Evolutionary conservation across 2,888 invertebrate genomes (phyloP).

Genomic region (Zygogramma bicolorata): DNA sequence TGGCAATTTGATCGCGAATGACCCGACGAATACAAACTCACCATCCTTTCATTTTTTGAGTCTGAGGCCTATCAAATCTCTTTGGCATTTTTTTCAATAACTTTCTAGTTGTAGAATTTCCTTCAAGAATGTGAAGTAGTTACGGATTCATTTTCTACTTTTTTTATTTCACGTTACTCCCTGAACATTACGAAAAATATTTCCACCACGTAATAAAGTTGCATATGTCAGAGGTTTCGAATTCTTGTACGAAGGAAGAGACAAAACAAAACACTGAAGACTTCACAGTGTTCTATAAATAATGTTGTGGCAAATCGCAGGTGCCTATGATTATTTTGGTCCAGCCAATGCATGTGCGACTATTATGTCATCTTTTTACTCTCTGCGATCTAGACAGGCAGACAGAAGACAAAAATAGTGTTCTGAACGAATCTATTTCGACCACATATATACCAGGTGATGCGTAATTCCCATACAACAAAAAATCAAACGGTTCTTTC

Average conservation of each 20-base stretch:
- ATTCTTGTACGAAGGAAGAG: conserved; percentile 34
- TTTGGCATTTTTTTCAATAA: too few species aligned
- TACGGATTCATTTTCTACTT: too few species aligned
- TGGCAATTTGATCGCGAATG: too few species aligned
- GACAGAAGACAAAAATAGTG: conserved; percentile 49
- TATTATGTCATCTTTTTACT: conserved; percentile 56
- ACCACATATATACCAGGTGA: conserved; percentile 2
- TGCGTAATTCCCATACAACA: not conserved
- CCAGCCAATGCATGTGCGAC: conserved; percentile 47
- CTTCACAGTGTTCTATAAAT: conserved; percentile 45
- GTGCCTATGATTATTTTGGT: conserved; percentile 47
- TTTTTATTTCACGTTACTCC: too few species aligned
- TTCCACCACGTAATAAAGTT: conserved; percentile 19
- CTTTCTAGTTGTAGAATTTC: too few species aligned
- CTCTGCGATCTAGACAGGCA: conserved; percentile 41
- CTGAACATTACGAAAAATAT: not conserved
- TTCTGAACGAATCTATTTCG: conserved; percentile 24
- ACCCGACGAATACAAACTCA: too few species aligned
- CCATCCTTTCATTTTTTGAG: too few species aligned
- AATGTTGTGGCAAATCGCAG: conserved; percentile 47
- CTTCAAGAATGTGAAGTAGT: too few species aligned
- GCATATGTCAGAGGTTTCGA: conserved; percentile 30
- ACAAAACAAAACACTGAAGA: conserved; percentile 26
- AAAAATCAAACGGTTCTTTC: not conserved
- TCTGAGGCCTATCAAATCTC: too few species aligned